Evolutionary conservation across 2,113 vertebrate genomes (phyloP).

Genomic region (Eleginops maclovinus): DNA sequence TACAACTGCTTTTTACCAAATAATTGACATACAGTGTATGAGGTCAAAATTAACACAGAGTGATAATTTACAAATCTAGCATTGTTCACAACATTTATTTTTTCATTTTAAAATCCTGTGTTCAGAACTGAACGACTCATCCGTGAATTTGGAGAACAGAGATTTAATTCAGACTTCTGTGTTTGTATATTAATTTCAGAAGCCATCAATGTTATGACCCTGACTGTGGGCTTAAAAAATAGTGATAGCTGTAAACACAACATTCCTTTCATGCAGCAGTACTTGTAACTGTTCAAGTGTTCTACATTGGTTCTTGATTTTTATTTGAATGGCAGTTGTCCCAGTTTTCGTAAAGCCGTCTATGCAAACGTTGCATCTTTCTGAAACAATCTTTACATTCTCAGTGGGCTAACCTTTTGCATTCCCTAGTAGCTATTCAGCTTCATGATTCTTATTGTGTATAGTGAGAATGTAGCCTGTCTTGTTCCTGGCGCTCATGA

Average conservation of each 20-base stretch:
- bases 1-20: conserved; percentile 80
- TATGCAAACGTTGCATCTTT: conserved; percentile 94
- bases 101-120: conserved; percentile 19
- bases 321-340: conserved; percentile 70
- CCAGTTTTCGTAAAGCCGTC: conserved; percentile 86
- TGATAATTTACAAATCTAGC: conserved; percentile 35
- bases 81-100: not conserved
- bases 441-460: conserved; percentile 82
- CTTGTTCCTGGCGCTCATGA: conserved; percentile 87
- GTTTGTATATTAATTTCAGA: conserved; percentile 65
- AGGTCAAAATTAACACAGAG: conserved; percentile 41
- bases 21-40: conserved; percentile 60
- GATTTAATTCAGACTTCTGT: conserved; percentile 41
- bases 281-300: conserved; percentile 52
- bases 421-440: conserved; percentile 72
- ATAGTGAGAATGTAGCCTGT: conserved; percentile 88
- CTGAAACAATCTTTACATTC: conserved; percentile 83
- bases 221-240: conserved; percentile 48
- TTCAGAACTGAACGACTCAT: conserved; percentile 22
- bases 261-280: conserved; percentile 64
- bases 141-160: conserved; percentile 33
- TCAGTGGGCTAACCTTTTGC: conserved; percentile 84
- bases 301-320: conserved; percentile 52
- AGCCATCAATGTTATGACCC: conserved; percentile 66
- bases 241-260: conserved; percentile 60